Conservation (phyloP, 2,113 vertebrate species). For the Albula glossodonta region DNA sequence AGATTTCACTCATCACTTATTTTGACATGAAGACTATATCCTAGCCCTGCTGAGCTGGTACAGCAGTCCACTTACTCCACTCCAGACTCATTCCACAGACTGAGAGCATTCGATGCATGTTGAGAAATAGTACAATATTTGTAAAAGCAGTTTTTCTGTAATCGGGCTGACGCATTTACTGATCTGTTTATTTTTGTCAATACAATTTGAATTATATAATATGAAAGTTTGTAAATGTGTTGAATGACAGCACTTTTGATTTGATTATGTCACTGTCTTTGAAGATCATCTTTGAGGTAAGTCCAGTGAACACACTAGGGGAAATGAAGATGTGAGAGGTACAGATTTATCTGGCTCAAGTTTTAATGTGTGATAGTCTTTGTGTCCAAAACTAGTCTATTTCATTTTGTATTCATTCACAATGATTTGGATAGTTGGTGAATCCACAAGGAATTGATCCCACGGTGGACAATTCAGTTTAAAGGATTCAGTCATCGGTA, state of each 20-base stretch:
- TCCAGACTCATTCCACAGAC: no score
- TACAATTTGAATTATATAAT: neutral
- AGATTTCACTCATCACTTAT: slow-evolving; percentile 21
- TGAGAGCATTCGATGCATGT: no score
- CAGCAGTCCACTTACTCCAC: no score
- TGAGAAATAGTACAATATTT: no score
- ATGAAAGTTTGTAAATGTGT: neutral
- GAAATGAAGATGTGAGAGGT: neutral
- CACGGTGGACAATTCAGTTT: neutral
- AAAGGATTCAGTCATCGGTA: neutral
- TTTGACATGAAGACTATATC: neutral
- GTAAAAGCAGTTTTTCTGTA: neutral
- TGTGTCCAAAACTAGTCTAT: neutral
- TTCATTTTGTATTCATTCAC: neutral
- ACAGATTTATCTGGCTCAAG: neutral
- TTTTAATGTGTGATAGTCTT: neutral
- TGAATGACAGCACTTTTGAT: neutral
- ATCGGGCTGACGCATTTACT: neutral
- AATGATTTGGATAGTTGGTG: neutral
- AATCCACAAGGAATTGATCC: neutral
- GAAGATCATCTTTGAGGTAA: neutral
- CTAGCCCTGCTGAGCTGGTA: neutral
- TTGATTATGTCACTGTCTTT: neutral
- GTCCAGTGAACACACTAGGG: neutral
- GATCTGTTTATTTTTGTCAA: neutral